phyloP scores from a whole-genome alignment of 2,113 vertebrate genomes.

The Pelodiscus sinensis region DNA sequence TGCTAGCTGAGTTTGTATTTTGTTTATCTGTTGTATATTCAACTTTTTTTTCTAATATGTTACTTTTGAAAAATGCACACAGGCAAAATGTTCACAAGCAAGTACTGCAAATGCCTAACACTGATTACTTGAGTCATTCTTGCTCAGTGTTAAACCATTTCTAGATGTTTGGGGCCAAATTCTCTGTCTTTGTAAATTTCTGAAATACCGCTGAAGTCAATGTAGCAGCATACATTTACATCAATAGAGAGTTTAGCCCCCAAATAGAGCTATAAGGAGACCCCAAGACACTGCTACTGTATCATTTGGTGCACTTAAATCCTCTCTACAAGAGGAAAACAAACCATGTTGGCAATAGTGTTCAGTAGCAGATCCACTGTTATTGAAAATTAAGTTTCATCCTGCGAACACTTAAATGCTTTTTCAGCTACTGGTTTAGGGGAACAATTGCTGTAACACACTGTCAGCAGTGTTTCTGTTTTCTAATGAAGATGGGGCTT shows the following conservation, averaged over 20 bases:
- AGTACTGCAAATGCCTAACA: not conserved
- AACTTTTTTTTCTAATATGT: not conserved
- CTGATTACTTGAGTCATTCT: not conserved
- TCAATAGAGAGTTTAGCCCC: not conserved
- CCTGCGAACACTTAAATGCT: not conserved
- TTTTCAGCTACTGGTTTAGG: not conserved
- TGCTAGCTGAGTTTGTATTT: not conserved
- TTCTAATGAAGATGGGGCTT: not conserved
- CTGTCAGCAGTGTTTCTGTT: not conserved
- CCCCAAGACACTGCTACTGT: not conserved
- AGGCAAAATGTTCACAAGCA: not conserved
- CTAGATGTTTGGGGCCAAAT: not conserved
- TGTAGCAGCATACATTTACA: not conserved
- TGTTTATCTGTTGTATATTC: not conserved
- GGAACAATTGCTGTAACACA: not conserved
- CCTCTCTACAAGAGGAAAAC: not conserved
- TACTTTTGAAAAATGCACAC: not conserved
- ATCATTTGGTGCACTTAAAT: not conserved
- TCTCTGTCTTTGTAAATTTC: not conserved
- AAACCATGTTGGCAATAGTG: not conserved
- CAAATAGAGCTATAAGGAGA: not conserved
- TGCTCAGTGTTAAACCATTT: not conserved
- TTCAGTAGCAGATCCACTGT: not conserved
- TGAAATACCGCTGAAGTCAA: not conserved
- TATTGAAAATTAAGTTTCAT: not conserved